These are phyloP conservation scores for Siniperca knerii DNA, from an alignment of 2,113 vertebrate species.

Conservation along the genomic window DNA sequence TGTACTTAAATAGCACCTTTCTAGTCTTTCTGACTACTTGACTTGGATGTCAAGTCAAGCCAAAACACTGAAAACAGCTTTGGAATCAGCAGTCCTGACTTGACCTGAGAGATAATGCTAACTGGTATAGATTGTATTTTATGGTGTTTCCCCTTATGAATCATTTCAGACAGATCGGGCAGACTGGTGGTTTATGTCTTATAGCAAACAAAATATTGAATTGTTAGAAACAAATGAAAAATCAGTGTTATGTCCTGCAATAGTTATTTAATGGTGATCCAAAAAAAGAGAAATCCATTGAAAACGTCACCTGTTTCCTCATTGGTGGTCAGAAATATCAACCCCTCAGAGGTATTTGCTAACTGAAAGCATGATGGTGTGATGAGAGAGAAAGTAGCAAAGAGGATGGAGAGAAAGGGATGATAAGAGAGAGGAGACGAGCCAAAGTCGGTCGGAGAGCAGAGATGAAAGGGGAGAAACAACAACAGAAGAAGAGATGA, in stretches of 20 bases:
- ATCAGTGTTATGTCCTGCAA: not conserved
- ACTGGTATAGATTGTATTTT: not conserved
- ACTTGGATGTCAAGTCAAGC: too few species aligned
- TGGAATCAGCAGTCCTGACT: not conserved
- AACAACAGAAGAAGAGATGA: not conserved
- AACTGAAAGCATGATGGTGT: not conserved
- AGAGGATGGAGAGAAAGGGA: not conserved
- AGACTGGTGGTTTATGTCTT: not conserved
- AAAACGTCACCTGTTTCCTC: not conserved
- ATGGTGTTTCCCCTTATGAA: not conserved
- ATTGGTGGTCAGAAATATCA: not conserved
- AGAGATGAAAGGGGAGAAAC: conserved; percentile 11
- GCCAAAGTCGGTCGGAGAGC: not conserved
- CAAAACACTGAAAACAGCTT: too few species aligned
- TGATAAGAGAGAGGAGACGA: not conserved
- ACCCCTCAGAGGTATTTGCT: not conserved
- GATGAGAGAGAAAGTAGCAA: not conserved
- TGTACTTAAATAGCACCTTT: too few species aligned
- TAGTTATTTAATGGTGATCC: too few species aligned
- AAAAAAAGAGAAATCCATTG: not conserved
- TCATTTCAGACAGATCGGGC: not conserved
- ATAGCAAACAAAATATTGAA: not conserved
- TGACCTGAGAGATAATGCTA: not conserved
- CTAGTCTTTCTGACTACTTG: too few species aligned
- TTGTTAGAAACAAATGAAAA: not conserved